Evolutionary conservation across 2,888 invertebrate genomes (phyloP).

Genomic region (Rhopalosiphum nymphaeae): DNA sequence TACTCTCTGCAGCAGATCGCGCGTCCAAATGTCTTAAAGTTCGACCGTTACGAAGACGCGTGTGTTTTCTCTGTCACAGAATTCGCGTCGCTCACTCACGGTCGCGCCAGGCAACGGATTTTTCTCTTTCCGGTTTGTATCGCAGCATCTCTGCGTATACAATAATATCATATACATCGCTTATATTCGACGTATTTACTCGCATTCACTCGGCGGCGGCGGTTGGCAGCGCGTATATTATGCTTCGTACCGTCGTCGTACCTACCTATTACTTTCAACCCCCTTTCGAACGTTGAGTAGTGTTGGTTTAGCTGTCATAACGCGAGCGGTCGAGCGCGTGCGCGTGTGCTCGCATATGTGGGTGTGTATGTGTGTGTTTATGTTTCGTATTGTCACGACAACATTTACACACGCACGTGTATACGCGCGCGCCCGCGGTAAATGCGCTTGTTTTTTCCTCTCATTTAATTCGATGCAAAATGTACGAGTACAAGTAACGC

Average conservation of each 20-base stretch:
- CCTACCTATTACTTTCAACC: neutral
- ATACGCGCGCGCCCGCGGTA: neutral
- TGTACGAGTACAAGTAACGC: neutral
- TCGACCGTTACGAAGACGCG: neutral
- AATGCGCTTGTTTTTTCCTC: neutral
- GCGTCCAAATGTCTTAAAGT: neutral
- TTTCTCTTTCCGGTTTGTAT: neutral
- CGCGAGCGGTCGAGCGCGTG: too few relatives aligned
- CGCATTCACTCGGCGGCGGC: neutral
- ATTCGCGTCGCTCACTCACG: neutral
- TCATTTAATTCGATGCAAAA: slow-evolving; percentile 25
- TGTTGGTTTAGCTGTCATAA: slow-evolving; percentile 9
- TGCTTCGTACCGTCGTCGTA: neutral
- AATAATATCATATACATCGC: neutral
- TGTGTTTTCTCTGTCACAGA: neutral
- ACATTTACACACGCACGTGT: neutral
- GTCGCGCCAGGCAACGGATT: neutral
- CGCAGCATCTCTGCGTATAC: neutral
- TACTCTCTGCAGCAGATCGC: neutral
- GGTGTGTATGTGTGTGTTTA: neutral
- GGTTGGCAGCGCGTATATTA: neutral
- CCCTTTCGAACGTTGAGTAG: neutral
- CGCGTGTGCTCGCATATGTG: neutral
- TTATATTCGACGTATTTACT: neutral
- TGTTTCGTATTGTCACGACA: slow-evolving; percentile 23